Evolutionary conservation across 2,797 vertebrate genomes (phyloP), one percentile per base, ranked within the genome.

Genomic region (Anguilla obscura): DNA sequence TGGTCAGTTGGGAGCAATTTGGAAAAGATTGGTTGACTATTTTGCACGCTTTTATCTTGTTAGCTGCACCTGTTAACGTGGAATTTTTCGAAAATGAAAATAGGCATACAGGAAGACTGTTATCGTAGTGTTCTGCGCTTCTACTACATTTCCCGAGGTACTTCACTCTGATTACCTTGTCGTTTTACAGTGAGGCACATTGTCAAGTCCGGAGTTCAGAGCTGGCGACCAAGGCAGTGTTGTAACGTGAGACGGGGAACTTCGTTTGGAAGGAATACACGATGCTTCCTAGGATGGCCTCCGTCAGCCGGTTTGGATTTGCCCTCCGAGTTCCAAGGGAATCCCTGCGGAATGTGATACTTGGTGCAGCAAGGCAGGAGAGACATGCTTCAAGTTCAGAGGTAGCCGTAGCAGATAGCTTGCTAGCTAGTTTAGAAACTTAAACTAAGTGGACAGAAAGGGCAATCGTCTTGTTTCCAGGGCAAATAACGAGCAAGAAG

Each of bases 81-180:
- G 33, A 16, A 79, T 79, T 80, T 79, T 16, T 18, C 36, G 30
- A 80, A 80, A 18, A 80, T 48, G 16, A 45, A 45, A 21, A 21
- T 45, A 3, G 2, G 27, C 52, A 10, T 54, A 54, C 52, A 54
- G 30, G 10, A 74, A 74, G 24, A n/a, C 6, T 3, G 27, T 33
- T 14, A 30, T 33, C 69, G 69, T 1, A 27, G 40, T 0, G 60
- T 66, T 21, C 24, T 10, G 48, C 33, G 79, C 10, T 30, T 36
- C 0, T 86, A 96, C 96, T 96, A 92, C 95, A 94, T 93, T 91
- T 95, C 94, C 96, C 96, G 93, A 4, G 90, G 94, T 88, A 0
- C 94, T 63, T 40, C 89, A 90, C 58, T 74, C 83, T 7, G 84
- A 4, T 60, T 2, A 83, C 12, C 7, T 80, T 88, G 87, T 82